Evolutionary conservation across 2,113 vertebrate species (phyloP).

Genomic region (Sporophila hypoxantha): DNA sequence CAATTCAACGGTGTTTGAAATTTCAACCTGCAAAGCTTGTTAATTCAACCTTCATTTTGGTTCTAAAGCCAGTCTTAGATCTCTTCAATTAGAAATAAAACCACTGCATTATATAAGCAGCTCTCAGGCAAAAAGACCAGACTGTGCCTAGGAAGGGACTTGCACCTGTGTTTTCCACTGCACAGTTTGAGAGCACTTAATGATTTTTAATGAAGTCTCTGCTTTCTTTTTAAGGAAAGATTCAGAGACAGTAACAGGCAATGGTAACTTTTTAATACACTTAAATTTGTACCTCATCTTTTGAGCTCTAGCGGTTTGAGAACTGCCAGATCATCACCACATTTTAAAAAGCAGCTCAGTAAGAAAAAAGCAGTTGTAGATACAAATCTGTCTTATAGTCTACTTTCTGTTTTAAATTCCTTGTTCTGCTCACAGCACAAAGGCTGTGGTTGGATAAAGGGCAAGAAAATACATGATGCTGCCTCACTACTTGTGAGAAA

Average conservation of each 20-base stretch:
- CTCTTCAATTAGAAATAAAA: not conserved
- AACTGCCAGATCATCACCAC: not conserved
- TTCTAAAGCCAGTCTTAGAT: not conserved
- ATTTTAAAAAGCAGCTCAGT: not conserved
- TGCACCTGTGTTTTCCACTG: not conserved
- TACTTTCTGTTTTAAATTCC: not conserved
- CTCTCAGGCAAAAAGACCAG: not conserved
- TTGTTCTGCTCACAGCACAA: not conserved
- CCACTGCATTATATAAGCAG: not conserved
- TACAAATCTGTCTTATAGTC: not conserved
- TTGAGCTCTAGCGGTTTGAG: not conserved
- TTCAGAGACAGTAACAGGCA: not conserved
- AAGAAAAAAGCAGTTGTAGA: not conserved
- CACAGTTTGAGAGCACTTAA: not conserved
- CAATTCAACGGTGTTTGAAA: not conserved
- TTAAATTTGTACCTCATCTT: not conserved
- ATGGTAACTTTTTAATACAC: not conserved
- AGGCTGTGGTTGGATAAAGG: not conserved
- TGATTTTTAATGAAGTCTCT: not conserved
- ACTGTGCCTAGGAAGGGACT: not conserved
- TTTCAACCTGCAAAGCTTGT: not conserved
- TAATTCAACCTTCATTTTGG: not conserved
- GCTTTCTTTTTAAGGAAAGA: not conserved
- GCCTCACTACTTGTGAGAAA: not conserved
- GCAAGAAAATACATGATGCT: not conserved